A percentile compares a stretch with the other conserved stretches of the same genome.
phyloP scores from a whole-genome alignment of 2,113 vertebrate species.

The Oxygymnocypris stewartii region DNA sequence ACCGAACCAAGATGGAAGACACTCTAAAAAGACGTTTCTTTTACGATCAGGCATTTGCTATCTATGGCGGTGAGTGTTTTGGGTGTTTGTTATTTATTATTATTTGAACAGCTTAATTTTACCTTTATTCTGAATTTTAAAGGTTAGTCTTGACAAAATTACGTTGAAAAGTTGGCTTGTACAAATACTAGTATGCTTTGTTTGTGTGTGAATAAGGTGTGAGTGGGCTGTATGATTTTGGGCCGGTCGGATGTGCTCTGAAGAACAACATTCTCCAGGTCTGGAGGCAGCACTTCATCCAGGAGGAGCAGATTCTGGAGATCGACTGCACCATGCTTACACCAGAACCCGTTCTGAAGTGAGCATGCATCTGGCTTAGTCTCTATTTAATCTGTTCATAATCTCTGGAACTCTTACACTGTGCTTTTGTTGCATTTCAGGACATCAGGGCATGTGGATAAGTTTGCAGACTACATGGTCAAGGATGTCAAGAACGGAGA shows the following conservation, averaged over 20 bases:
- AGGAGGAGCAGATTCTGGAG: conserved; percentile 97
- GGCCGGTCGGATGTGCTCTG: conserved; percentile 94
- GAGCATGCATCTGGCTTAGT: conserved; percentile 52
- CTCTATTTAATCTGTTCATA: not conserved
- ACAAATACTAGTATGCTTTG: not conserved
- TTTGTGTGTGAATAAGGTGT: conserved; percentile 80
- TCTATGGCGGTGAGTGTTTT: conserved; percentile 88
- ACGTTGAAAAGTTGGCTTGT: not conserved
- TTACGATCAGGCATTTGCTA: conserved; percentile 97
- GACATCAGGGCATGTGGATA: conserved; percentile 97
- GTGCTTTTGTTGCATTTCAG: conserved; percentile 63
- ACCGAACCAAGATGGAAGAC: conserved; percentile 96
- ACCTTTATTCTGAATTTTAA: not conserved
- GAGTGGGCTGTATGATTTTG: conserved; percentile 96
- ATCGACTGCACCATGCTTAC: conserved; percentile 99
- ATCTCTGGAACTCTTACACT: conserved; percentile 45
- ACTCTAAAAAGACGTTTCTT: conserved; percentile 97
- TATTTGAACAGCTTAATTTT: not conserved
- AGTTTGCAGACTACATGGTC: conserved; percentile 99
- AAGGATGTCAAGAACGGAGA: conserved; percentile 96
- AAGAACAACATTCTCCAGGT: conserved; percentile 97
- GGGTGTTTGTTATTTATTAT: not conserved
- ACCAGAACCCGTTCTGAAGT: conserved; percentile 93
- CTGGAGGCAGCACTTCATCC: conserved; percentile 98
- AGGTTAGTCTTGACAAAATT: not conserved